A percentile compares a stretch with the other conserved stretches of the same genome.
Conservation (phyloP, 2,113 vertebrate species). For the Rhinolophus ferrumequinum region DNA sequence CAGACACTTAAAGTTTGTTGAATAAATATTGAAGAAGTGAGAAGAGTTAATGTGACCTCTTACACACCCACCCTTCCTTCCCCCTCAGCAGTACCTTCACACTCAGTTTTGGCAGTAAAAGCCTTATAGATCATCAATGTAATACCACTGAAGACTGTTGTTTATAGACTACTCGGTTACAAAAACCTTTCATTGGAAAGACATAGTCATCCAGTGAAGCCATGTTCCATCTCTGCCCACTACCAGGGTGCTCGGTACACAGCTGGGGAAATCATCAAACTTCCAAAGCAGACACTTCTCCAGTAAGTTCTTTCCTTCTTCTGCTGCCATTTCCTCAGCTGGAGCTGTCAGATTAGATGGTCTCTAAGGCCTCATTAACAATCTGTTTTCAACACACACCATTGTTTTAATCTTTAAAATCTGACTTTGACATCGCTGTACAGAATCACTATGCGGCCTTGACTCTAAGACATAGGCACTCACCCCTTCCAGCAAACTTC, state of each 20-base stretch:
- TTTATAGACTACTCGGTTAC: background rate
- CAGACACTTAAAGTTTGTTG: background rate
- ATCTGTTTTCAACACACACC: background rate
- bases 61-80: background rate
- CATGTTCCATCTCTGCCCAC: background rate
- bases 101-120: too few relatives aligned
- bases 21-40: background rate
- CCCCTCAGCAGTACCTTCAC: background rate
- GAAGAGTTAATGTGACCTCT: background rate
- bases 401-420: too few relatives aligned
- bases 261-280: background rate
- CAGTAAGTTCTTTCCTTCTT: background rate
- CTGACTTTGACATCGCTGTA: background rate
- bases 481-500: background rate
- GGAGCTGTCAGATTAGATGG: background rate
- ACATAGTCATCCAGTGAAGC: background rate
- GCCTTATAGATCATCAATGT: background rate
- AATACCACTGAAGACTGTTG: background rate
- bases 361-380: background rate
- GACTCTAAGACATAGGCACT: background rate
- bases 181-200: background rate
- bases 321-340: background rate
- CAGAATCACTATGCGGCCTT: background rate
- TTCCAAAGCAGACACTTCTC: accelerated
- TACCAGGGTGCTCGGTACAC: background rate